These are phyloP conservation scores for Turritopsis dohrnii DNA, from an alignment of 30 jellyfish, hydroid and myxozoan genomes.

Conservation along the genomic window DNA sequence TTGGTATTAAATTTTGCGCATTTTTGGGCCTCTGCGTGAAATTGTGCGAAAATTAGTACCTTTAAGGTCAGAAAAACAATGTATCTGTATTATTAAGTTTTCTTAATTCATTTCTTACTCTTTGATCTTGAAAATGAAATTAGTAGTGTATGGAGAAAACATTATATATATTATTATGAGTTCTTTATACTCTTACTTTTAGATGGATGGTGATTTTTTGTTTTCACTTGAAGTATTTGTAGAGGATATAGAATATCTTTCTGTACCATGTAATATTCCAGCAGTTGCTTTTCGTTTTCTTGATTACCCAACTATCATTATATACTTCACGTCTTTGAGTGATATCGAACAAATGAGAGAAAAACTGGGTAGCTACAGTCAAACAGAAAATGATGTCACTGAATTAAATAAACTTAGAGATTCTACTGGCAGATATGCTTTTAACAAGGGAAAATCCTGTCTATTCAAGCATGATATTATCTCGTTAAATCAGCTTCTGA, in stretches of 20 bases:
- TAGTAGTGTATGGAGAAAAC: too few relatives aligned
- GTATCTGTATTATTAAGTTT: too few relatives aligned
- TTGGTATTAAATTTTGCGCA: too few relatives aligned
- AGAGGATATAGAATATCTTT: background rate
- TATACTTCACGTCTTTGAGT: background rate
- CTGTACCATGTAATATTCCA: background rate
- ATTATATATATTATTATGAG: background rate
- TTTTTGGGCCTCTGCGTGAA: too few relatives aligned
- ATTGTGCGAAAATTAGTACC: too few relatives aligned
- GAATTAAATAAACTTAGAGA: background rate
- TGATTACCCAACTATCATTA: conserved; percentile 18
- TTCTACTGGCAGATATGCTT: background rate
- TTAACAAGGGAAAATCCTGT: conserved; percentile 18
- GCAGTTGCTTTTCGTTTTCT: conserved; percentile 26
- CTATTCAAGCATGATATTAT: conserved; percentile 2
- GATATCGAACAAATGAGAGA: conserved; percentile 1
- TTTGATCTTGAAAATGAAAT: too few relatives aligned
- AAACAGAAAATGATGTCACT: background rate
- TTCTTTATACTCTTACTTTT: background rate
- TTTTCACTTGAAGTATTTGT: conserved; percentile 18
- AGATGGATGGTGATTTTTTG: conserved; percentile 19
- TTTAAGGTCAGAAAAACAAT: too few relatives aligned
- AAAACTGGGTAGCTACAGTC: background rate
- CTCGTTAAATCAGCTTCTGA: background rate
- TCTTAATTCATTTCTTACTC: too few relatives aligned